phyloP scores from a whole-genome alignment of 2,113 vertebrate species.

The Zosterops borbonicus region DNA sequence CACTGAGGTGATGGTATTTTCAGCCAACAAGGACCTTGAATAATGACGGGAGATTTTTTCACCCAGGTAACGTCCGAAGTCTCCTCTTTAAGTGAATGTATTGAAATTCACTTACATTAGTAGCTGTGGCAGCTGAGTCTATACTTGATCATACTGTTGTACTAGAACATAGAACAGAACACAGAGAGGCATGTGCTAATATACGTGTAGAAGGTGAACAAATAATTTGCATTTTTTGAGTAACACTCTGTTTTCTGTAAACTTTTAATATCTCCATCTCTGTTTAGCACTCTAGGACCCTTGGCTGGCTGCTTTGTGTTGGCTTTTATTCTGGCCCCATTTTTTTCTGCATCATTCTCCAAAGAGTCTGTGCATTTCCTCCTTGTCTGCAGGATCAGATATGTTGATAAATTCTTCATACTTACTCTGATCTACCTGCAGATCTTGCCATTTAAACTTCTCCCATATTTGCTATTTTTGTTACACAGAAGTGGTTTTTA shows the following conservation, averaged over 20 bases:
- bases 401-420: neutral
- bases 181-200: neutral
- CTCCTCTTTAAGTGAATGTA: neutral
- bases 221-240: neutral
- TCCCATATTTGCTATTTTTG: neutral
- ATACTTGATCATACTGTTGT: neutral
- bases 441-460: neutral
- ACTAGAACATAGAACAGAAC: neutral
- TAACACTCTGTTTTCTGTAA: neutral
- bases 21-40: neutral
- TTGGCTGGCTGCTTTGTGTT: neutral
- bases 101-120: neutral
- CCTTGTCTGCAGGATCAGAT: neutral
- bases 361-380: neutral
- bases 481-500: neutral
- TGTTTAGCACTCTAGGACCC: neutral
- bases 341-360: neutral
- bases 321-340: neutral
- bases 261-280: neutral
- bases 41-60: neutral
- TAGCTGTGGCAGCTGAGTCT: neutral
- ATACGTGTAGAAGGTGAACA: neutral
- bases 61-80: neutral
- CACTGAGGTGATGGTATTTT: neutral
- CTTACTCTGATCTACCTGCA: neutral